A percentile compares a stretch with the other conserved stretches of the same genome.
These are phyloP conservation scores for Agriopis leucophaearia DNA, from an alignment of 2,888 invertebrate genomes.

Conservation along the genomic window DNA sequence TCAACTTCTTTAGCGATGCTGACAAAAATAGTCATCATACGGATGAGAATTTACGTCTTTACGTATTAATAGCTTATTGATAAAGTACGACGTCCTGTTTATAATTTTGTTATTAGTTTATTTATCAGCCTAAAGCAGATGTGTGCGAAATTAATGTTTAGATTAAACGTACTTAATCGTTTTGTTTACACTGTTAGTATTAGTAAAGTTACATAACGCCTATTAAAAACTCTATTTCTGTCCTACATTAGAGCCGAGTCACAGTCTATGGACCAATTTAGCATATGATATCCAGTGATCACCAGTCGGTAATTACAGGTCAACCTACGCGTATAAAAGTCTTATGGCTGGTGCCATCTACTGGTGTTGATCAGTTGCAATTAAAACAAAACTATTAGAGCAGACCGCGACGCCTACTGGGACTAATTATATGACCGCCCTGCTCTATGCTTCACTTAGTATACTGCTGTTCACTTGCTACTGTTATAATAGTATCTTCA, in stretches of 20 bases:
- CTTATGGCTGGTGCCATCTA: background rate
- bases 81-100: constrained; percentile 13
- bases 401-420: constrained; percentile 67
- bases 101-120: constrained; percentile 3
- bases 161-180: constrained; percentile 20
- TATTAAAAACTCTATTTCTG: background rate
- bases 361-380: constrained; percentile 52
- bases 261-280: constrained; percentile 11
- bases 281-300: constrained; percentile 10
- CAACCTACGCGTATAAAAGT: background rate
- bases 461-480: constrained; percentile 65
- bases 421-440: constrained; percentile 68
- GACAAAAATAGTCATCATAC: constrained; percentile 13
- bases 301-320: constrained; percentile 15
- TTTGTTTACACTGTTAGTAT: constrained; percentile 8
- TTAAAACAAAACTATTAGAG: constrained; percentile 59
- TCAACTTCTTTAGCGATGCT: constrained; percentile 9
- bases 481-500: constrained; percentile 38
- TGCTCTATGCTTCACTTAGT: constrained; percentile 51
- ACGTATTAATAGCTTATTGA: constrained; percentile 10
- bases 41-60: constrained; percentile 24
- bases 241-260: background rate
- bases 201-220: constrained; percentile 11
- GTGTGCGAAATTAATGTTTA: constrained; percentile 14
- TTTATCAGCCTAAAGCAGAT: constrained; percentile 15